Conservation (phyloP, 2,888 invertebrate species). For the Bugula neritina region DNA sequence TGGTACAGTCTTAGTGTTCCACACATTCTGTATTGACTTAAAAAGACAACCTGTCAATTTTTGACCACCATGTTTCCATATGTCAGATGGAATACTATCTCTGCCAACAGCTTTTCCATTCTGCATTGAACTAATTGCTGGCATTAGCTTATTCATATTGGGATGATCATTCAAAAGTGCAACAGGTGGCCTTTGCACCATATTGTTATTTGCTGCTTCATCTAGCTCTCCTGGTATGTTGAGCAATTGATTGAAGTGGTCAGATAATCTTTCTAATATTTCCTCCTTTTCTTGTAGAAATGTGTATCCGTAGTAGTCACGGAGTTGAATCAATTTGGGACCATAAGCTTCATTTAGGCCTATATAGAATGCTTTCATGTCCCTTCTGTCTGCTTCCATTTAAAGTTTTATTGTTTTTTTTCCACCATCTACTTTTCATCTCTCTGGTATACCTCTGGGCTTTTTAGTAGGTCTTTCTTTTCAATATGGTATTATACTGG, state of each 20-base stretch:
- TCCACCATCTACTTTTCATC: neutral
- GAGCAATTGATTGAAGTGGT: too few species aligned
- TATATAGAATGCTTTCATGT: too few species aligned
- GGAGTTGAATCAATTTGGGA: slow-evolving; percentile 28
- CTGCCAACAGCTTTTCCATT: slow-evolving; percentile 28
- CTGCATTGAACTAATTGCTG: slow-evolving; percentile 1
- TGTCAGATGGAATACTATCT: slow-evolving; percentile 30
- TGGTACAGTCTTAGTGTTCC: neutral
- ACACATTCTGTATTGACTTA: neutral
- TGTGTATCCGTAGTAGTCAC: slow-evolving; percentile 27
- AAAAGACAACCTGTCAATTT: too few species aligned
- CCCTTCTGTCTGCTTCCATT: neutral
- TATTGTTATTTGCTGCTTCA: too few species aligned
- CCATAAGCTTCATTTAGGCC: slow-evolving; percentile 25
- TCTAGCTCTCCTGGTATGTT: too few species aligned
- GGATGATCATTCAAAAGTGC: too few species aligned
- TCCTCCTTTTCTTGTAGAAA: slow-evolving; percentile 29
- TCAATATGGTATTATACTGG: neutral
- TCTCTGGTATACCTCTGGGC: too few species aligned
- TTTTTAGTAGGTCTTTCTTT: neutral
- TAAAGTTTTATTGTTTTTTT: neutral
- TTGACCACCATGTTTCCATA: too few species aligned
- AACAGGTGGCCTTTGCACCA: too few species aligned
- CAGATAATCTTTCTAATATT: slow-evolving; percentile 31
- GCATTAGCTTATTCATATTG: slow-evolving; percentile 17